Conservation (phyloP, 2,797 vertebrate genomes). For the Enteromius anoplus region DNA sequence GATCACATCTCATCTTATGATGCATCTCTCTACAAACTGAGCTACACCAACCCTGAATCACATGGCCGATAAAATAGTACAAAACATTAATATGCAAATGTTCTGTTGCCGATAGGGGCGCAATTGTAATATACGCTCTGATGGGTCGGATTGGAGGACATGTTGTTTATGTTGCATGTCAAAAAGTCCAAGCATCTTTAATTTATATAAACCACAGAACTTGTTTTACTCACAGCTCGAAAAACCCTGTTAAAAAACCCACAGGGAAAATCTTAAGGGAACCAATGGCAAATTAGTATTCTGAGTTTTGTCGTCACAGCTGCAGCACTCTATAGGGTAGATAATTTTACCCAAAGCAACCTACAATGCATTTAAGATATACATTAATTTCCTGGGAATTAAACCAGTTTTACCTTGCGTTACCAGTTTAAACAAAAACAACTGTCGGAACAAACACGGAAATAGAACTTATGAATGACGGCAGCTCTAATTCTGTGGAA, state of each 20-base stretch:
- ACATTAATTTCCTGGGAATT: neutral
- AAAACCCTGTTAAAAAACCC: neutral
- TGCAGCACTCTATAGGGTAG: neutral
- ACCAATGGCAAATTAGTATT: neutral
- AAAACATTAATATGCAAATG: no score
- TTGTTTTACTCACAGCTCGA: neutral
- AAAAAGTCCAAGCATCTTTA: neutral
- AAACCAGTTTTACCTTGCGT: neutral
- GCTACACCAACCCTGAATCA: no score
- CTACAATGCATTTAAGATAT: neutral
- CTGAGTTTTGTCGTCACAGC: neutral
- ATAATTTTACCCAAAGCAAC: neutral
- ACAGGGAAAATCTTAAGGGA: neutral
- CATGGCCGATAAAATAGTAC: no score
- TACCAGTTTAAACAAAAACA: neutral
- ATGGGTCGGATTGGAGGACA: no score
- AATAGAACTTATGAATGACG: neutral
- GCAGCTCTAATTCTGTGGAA: neutral
- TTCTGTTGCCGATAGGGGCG: no score
- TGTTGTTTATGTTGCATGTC: neutral
- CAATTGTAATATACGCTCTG: no score
- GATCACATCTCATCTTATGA: no score
- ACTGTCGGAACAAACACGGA: constrained; percentile 4
- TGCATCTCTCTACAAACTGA: no score
- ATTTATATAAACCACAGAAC: neutral